These are phyloP conservation scores for Scarus forsteni DNA, from an alignment of 2,797 vertebrate species.

Conservation along the genomic window DNA sequence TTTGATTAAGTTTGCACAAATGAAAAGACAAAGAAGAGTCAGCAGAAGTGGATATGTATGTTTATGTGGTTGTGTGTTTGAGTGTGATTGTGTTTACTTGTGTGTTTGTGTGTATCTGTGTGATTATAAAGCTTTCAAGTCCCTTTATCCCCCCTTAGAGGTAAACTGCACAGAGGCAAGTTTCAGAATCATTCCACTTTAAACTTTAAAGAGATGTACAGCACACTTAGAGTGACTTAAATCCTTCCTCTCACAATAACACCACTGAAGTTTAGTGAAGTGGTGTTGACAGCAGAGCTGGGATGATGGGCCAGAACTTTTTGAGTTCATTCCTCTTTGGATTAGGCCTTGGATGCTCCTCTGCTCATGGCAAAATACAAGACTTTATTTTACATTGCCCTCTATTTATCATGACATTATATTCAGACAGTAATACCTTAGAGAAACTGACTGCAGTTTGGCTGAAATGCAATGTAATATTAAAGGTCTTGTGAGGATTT, in stretches of 20 bases:
- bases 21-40: constrained; percentile 71
- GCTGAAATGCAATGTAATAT: not conserved
- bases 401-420: constrained; percentile 18
- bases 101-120: constrained; percentile 23
- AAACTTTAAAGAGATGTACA: constrained; percentile 49
- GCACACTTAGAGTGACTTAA: constrained; percentile 54
- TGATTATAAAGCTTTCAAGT: constrained; percentile 35
- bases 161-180: constrained; percentile 53
- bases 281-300: constrained; percentile 60
- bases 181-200: constrained; percentile 44
- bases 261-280: constrained; percentile 49
- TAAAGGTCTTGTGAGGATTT: too few relatives aligned
- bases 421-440: not conserved
- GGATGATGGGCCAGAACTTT: constrained; percentile 33
- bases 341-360: constrained; percentile 32
- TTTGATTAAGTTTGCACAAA: constrained; percentile 94
- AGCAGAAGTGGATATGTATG: constrained; percentile 46
- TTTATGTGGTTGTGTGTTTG: constrained; percentile 52
- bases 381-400: constrained; percentile 5
- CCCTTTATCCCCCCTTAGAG: constrained; percentile 34
- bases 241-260: constrained; percentile 54
- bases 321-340: constrained; percentile 26
- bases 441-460: constrained; percentile 6
- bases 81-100: constrained; percentile 45
- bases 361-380: constrained; percentile 21